phyloP scores from a whole-genome alignment of 2,797 vertebrate genomes.

The Ceryle rudis region DNA sequence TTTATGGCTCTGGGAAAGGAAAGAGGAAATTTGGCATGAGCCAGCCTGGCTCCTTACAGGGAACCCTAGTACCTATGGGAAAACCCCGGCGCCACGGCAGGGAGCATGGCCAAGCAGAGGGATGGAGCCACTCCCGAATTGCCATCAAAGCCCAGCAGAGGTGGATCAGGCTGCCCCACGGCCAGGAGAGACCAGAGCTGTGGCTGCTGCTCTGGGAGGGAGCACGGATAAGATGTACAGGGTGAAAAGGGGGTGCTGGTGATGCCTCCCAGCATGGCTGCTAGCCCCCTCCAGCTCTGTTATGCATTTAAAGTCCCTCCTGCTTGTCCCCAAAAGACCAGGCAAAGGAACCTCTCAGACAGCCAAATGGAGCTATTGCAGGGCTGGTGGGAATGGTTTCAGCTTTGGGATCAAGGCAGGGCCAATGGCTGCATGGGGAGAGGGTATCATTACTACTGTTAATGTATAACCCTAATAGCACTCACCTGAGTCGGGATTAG shows the following conservation, averaged over 20 bases:
- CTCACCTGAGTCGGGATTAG: conserved; percentile 69
- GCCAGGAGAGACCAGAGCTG: background rate
- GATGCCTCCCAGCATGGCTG: background rate
- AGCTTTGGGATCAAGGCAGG: conserved; percentile 61
- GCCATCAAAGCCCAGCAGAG: background rate
- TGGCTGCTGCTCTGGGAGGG: background rate
- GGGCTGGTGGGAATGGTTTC: conserved; percentile 39
- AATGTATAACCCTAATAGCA: conserved; percentile 75
- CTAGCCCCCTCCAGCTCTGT: background rate
- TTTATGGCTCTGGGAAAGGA: conserved; percentile 64
- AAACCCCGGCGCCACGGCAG: rapidly evolving
- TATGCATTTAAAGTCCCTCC: background rate
- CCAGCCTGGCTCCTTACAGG: rapidly evolving
- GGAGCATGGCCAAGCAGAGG: background rate
- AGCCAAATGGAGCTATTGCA: background rate
- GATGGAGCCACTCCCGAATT: background rate
- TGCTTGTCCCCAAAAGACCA: background rate
- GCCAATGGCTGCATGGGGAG: conserved; percentile 42
- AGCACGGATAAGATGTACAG: rapidly evolving
- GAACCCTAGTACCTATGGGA: background rate
- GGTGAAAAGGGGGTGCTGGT: background rate
- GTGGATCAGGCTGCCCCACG: background rate
- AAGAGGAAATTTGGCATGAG: background rate
- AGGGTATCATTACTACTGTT: conserved; percentile 62
- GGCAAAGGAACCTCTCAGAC: background rate